Percentiles rank a stretch among this genome's conserved stretches.
Conservation (phyloP, 2,888 invertebrate species). For the Stomorhina lunata region DNA sequence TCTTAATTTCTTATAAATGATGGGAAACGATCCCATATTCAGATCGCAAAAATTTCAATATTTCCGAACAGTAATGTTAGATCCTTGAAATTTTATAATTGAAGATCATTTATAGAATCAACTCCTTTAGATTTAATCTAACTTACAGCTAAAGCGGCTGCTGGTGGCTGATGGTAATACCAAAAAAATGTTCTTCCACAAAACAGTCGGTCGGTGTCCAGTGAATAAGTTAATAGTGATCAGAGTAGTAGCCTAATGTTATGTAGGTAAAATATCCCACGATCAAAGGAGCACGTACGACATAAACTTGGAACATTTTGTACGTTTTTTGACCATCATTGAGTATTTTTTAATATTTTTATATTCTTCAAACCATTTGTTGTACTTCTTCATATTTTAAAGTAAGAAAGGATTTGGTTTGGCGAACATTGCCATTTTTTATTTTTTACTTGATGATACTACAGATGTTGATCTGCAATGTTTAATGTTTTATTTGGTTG, state of each 20-base stretch:
- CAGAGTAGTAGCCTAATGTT: slow-evolving; percentile 54
- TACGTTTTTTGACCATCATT: slow-evolving; percentile 41
- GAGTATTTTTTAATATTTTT: slow-evolving; percentile 12
- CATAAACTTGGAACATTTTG: slow-evolving; percentile 59
- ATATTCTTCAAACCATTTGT: too few relatives aligned
- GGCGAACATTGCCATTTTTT: background rate
- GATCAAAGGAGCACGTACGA: slow-evolving; percentile 68
- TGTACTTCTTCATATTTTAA: slow-evolving; percentile 24
- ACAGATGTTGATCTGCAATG: slow-evolving; percentile 51
- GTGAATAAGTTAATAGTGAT: too few relatives aligned
- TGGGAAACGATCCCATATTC: too few relatives aligned
- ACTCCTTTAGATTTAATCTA: slow-evolving; percentile 24
- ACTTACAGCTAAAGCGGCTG: slow-evolving; percentile 9
- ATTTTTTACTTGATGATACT: background rate
- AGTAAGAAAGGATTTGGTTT: slow-evolving; percentile 41
- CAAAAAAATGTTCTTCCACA: background rate
- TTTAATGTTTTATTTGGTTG: slow-evolving; percentile 51
- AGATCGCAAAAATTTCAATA: too few relatives aligned
- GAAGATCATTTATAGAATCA: background rate
- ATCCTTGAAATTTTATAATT: too few relatives aligned
- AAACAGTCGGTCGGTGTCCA: background rate
- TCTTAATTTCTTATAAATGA: too few relatives aligned
- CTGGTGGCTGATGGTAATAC: slow-evolving; percentile 20
- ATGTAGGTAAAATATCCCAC: slow-evolving; percentile 67
- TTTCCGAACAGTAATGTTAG: too few relatives aligned